phyloP scores from a whole-genome alignment of 2,113 vertebrate genomes.

The Oncorhynchus gorbuscha region DNA sequence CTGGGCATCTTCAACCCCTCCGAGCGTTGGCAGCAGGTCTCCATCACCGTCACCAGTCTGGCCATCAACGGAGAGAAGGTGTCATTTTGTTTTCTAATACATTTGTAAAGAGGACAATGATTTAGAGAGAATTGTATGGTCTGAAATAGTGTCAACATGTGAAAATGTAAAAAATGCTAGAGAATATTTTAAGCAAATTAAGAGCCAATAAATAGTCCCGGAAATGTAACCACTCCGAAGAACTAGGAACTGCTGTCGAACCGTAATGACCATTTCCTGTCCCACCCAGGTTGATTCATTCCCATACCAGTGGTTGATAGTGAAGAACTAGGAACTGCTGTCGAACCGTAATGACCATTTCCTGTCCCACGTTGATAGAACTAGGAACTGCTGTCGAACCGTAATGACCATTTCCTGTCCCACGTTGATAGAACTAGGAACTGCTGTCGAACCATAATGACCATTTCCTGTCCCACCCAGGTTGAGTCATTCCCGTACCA shows the following conservation, averaged over 20 bases:
- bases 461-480: constrained; percentile 57
- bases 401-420: no score
- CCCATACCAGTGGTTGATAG: no score
- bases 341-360: not conserved
- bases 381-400: no score
- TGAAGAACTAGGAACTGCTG: constrained; percentile 77
- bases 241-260: constrained; percentile 69
- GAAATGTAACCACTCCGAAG: constrained; percentile 66
- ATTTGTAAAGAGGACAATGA: not conserved
- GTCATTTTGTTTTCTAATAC: not conserved
- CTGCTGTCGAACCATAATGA: not conserved
- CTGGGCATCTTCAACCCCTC: constrained; percentile 89
- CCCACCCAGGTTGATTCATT: constrained; percentile 78
- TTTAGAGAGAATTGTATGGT: not conserved
- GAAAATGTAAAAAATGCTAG: not conserved
- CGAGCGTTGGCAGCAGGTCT: constrained; percentile 92
- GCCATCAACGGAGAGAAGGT: constrained; percentile 86
- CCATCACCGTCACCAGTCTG: constrained; percentile 76
- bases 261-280: not conserved
- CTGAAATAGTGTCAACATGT: not conserved
- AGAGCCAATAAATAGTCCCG: no score
- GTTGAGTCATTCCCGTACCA: constrained; percentile 81
- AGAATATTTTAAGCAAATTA: no score
- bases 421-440: constrained; percentile 70
- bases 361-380: constrained; percentile 15